Evolutionary conservation across 2,888 invertebrate species (phyloP).

Genomic region (Acrocyrtus sp.): DNA sequence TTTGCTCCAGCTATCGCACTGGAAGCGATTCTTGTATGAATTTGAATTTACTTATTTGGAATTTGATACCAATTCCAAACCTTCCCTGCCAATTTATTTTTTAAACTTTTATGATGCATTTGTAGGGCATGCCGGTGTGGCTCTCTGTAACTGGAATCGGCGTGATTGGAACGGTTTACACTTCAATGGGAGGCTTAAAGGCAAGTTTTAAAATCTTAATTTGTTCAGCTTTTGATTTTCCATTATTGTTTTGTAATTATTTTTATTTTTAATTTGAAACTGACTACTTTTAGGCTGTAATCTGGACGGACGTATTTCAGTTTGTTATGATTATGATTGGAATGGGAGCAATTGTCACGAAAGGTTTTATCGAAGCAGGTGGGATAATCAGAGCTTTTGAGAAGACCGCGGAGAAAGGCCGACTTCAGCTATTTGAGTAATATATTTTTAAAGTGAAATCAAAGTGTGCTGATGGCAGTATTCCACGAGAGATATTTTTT

Average conservation of each 20-base stretch:
- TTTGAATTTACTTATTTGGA: no score
- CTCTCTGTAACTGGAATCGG: conserved; percentile 60
- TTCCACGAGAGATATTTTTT: not conserved
- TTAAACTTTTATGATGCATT: no score
- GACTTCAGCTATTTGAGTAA: conserved; percentile 50
- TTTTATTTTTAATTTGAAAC: no score
- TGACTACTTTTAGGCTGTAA: no score
- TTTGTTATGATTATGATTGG: conserved; percentile 77
- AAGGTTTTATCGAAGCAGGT: conserved; percentile 57
- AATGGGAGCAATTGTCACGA: conserved; percentile 49
- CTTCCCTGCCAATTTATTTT: no score
- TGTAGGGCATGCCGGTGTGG: conserved; percentile 62
- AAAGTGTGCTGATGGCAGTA: not conserved
- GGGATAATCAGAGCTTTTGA: conserved; percentile 53
- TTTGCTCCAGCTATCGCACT: conserved; percentile 60
- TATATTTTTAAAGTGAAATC: not conserved
- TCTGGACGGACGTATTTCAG: conserved; percentile 80
- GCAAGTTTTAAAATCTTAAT: no score
- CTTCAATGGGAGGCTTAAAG: conserved; percentile 73
- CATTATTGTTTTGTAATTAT: no score
- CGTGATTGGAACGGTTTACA: conserved; percentile 61
- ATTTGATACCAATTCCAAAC: no score
- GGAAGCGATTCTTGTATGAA: no score
- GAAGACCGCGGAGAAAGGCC: conserved; percentile 44
- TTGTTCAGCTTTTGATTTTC: no score